Base-by-base conservation (phyloP, 2,888 invertebrate species). In the Drosophila prostipennis region DNA sequence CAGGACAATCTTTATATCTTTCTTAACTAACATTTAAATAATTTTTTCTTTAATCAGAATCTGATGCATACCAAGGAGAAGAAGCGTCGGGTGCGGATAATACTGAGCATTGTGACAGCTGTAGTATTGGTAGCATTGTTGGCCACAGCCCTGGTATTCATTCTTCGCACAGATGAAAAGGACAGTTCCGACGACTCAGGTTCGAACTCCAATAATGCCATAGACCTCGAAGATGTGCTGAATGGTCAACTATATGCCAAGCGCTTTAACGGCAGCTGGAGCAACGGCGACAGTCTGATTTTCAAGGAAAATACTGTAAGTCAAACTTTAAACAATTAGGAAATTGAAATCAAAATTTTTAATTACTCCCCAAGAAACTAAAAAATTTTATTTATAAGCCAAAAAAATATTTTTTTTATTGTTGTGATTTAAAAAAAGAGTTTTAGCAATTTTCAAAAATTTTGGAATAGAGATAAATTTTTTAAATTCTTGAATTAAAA, bases 191-290 rank as follows among this genome's bases (percentile, higher is more conserved):
- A 32, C 39, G 39, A 69, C 8, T 36, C 42, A 2, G 36, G 49
- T 54, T 71, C 46, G 37, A 89, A 92, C 95, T 77, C 93, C 93
- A 74, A 77, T 23, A 79, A 88, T 67, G 87, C 77, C 34, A 57
- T 93, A n/a, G 74, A 90, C 57, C 76, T 97, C 68, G 95, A 96
- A 68, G 96, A 96, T 79, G 93, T 96, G 78, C 93, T 97, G 16
- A 93, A 93, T 39, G 96, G 96, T 49, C 94, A 93, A 69, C 94
- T 95, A 72, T 92, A 94, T 13, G 93, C 96, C 0, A 93, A 93
- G 68, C 93, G 94, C 43, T 97, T 97, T 91, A 97, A 97, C 91
- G 97, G 95, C 56, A 94, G 95, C 49, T 97, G 97, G 97, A 93
- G 96, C 63, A 94, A 95, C 90, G 96, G 94, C 82, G 93, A 92